A percentile compares a stretch with the other conserved stretches of the same genome.
Evolutionary conservation across 2,113 vertebrate species (phyloP).

Genomic region (Dipodomys spectabilis): DNA sequence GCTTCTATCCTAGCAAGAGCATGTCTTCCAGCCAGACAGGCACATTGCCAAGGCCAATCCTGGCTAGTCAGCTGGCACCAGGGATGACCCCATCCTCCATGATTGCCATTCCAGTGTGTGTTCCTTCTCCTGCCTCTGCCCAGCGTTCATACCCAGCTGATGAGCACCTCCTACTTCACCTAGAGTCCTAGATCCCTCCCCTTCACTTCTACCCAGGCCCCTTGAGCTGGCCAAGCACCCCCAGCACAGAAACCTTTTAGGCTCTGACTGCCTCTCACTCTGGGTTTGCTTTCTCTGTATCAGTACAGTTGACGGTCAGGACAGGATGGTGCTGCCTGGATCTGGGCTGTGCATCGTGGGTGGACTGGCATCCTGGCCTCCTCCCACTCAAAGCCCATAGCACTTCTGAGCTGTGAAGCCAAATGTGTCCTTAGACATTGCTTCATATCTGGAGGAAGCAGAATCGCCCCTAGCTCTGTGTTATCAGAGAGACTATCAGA

Average conservation of each 20-base stretch:
- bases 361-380: neutral
- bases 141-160: neutral
- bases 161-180: neutral
- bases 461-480: neutral
- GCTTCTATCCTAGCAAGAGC: neutral
- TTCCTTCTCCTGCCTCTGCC: neutral
- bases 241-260: neutral
- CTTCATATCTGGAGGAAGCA: neutral
- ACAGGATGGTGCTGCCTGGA: neutral
- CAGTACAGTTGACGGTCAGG: neutral
- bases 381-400: neutral
- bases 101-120: neutral
- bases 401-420: neutral
- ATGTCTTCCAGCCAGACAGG: no score
- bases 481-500: no score
- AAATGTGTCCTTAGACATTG: neutral
- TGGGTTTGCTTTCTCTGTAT: neutral
- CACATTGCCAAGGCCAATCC: neutral
- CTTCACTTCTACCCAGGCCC: neutral
- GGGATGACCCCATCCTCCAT: rapidly evolving
- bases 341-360: rapidly evolving
- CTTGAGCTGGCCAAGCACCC: neutral
- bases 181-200: neutral
- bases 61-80: neutral
- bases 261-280: neutral